Percentiles rank a stretch among this genome's conserved stretches.
These are phyloP conservation scores for Dinomys branickii DNA, from an alignment of 2,113 vertebrate species.

Conservation along the genomic window DNA sequence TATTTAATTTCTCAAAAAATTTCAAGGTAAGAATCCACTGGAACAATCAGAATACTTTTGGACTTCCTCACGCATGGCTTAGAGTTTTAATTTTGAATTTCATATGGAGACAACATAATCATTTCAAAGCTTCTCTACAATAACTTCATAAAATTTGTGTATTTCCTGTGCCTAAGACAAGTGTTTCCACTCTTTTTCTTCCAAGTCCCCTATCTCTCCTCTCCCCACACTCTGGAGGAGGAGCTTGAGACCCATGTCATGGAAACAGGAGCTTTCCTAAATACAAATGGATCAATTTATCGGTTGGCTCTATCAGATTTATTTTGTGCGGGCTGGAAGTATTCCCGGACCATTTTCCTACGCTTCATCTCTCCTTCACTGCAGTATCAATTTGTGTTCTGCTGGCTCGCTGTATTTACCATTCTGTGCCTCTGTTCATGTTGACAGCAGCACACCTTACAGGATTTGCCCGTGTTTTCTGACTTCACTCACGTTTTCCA, in stretches of 20 bases:
- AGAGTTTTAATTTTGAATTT: slow-evolving; percentile 32
- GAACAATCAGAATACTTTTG: not conserved
- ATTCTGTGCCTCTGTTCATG: not conserved
- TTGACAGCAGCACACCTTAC: not conserved
- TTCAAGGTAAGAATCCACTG: not conserved
- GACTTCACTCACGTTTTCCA: not conserved
- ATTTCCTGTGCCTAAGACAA: not conserved
- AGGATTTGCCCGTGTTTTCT: not conserved
- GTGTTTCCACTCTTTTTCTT: not conserved
- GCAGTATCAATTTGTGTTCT: not conserved
- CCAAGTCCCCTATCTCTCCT: not conserved
- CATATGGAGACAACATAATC: not conserved
- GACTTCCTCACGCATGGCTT: not conserved
- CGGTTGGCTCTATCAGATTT: not conserved
- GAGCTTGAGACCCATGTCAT: not conserved
- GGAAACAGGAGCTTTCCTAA: not conserved
- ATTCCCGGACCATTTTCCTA: not conserved
- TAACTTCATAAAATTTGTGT: not conserved
- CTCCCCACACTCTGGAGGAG: not conserved
- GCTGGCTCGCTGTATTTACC: not conserved
- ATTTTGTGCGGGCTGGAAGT: slow-evolving; percentile 6
- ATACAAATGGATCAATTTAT: not conserved
- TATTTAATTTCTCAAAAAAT: not conserved
- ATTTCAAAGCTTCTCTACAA: not conserved
- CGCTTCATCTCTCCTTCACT: not conserved